Base-by-base conservation (phyloP, 1,140 invertebrate species). In the Cephus cinctus region DNA sequence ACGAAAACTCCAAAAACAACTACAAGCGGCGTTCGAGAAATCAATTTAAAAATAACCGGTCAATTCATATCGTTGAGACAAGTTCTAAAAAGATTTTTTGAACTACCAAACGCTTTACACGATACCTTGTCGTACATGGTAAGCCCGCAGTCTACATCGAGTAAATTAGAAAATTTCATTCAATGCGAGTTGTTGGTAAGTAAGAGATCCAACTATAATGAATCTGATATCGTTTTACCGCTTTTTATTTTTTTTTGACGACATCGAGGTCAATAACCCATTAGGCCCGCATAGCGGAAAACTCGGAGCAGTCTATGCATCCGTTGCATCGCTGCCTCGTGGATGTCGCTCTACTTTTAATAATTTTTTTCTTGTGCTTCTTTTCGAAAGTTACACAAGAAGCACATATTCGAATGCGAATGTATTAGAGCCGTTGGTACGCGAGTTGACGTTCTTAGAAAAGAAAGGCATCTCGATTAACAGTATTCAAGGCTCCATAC, bases 381-480 rank as follows among this genome's bases (percentile, higher is more conserved):
- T 56, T 1, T 59, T 56, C 22, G 39, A 59, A 21, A 23, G 47
- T 8, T 9, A 50, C 19, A 20, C 45, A 14, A 42, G 53, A 36
- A 49, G 34, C 8, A 14, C 14, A 14, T 52, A 43, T 19, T 42
- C 39, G 14, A 58, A 58, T 42, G 16, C 23, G 21, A 42, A 38
- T 9, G 32, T 41, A 35, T 50, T 59, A 19, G 25, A 19, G 8
- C 52, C 49, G 4, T 21, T 59, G 1, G 58, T 69, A 21, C 20
- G 55, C 49, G 62, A 67, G 48, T 22, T 67, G 4, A 50, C 42
- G 21, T 47, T 48, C 50, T 43, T 73, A 36, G 48, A 56, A 46
- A 27, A 32, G 27, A 49, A 47, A 25, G 57, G 57, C 9, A 53
- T 67, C 40, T 20, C 16, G 5, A 25, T 62, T n/a, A 48, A 36